Conservation (phyloP, 35 echinoderm and acorn worm genomes). For the Amphiura filiformis region DNA sequence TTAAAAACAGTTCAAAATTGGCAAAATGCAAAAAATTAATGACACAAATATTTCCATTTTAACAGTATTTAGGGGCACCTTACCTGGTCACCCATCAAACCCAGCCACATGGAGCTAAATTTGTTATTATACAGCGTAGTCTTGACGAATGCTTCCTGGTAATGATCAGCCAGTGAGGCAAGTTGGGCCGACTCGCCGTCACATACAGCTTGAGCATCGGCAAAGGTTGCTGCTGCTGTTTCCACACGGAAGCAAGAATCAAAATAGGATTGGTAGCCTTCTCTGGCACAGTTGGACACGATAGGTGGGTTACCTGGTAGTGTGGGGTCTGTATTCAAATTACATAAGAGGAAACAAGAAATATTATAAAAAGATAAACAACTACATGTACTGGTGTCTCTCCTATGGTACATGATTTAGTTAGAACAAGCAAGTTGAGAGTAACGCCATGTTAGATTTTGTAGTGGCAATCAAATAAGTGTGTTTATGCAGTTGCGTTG, state of each 20-base stretch:
- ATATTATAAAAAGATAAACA: too few relatives aligned
- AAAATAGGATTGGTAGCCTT: not conserved
- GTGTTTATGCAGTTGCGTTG: too few relatives aligned
- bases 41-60: too few relatives aligned
- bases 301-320: not conserved
- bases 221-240: not conserved
- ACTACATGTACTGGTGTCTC: too few relatives aligned
- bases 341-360: too few relatives aligned
- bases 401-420: too few relatives aligned
- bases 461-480: too few relatives aligned
- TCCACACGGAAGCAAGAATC: not conserved
- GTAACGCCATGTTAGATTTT: too few relatives aligned
- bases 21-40: too few relatives aligned
- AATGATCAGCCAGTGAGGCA: not conserved
- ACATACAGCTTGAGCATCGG: not conserved
- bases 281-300: not conserved
- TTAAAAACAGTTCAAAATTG: too few relatives aligned
- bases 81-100: not conserved
- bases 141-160: not conserved
- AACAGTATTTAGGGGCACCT: too few relatives aligned
- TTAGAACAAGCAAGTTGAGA: too few relatives aligned
- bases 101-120: not conserved
- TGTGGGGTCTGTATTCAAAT: not conserved
- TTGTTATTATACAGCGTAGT: not conserved
- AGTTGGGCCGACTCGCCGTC: not conserved